A percentile compares a stretch with the other conserved stretches of the same genome.
Conservation (phyloP, 1,140 invertebrate species). For the Neocloeon triangulifer region DNA sequence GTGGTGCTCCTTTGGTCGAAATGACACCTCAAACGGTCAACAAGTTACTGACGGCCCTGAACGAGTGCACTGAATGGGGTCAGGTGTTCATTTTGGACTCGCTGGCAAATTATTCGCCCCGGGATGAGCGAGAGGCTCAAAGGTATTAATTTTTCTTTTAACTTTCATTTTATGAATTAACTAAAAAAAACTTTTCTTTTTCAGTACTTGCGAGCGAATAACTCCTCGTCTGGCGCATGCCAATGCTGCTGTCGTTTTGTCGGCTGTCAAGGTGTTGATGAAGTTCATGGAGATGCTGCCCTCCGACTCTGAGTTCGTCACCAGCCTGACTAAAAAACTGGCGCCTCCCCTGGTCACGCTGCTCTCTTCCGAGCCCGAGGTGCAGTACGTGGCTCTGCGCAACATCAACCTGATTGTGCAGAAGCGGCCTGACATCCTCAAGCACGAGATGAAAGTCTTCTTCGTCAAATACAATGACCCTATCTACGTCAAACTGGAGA, state of each 20-base stretch:
- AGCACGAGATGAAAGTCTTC: constrained; percentile 99
- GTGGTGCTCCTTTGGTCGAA: constrained; percentile 79
- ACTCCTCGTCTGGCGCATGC: constrained; percentile 95
- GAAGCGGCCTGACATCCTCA: constrained; percentile 95
- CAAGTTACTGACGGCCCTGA: constrained; percentile 92
- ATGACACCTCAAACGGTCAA: constrained; percentile 97
- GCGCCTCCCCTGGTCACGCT: constrained; percentile 97
- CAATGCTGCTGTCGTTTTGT: constrained; percentile 98
- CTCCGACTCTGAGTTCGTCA: constrained; percentile 81
- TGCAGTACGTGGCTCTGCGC: constrained; percentile 94
- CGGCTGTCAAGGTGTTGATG: constrained; percentile 76
- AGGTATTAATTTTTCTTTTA: constrained; percentile 23
- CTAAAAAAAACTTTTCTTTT: constrained; percentile 6
- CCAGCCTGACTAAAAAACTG: constrained; percentile 85
- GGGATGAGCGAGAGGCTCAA: constrained; percentile 97
- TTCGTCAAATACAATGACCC: constrained; percentile 99
- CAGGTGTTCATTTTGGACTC: constrained; percentile 98
- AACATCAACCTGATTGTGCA: constrained; percentile 99
- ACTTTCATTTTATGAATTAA: constrained; percentile 4
- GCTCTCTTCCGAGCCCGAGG: constrained; percentile 91
- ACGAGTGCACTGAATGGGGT: constrained; percentile 99
- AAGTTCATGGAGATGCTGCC: constrained; percentile 96
- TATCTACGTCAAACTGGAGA: constrained; percentile 98
- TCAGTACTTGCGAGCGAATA: constrained; percentile 89
- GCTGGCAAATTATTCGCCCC: constrained; percentile 88